Evolutionary conservation across 2,888 invertebrate species (phyloP), one percentile per base, ranked within the genome.

Genomic region (Eustalomyia histrio): DNA sequence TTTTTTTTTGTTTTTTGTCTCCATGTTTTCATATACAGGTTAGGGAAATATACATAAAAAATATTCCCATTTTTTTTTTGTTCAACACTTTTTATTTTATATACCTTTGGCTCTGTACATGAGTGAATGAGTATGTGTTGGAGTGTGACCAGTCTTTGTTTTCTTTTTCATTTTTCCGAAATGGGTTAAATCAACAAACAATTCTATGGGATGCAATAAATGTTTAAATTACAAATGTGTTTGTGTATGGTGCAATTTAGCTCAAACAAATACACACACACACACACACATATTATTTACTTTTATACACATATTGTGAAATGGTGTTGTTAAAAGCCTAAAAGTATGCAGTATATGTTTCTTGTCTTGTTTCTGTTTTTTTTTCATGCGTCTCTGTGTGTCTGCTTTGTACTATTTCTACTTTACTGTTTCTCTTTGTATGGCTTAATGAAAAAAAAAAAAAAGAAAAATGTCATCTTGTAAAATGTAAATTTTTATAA

Each of bases 181-280:
- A 80, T 80, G 68, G 80, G 80, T 76, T 80, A 69, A 80, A 69
- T 73, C 80, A 80, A 80, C 80, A 80, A 80, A 69, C 69, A 76
- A 65, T 76, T 80, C 73, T 76, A 80, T 74, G 67, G 71, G 73
- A 80, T 76, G 80, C 69, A 80, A 80, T 80, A 80, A 80, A 76
- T 80, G 76, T 76, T 80, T 69, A 65, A 73, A 76, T 74, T 74
- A 76, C 73, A 68, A 72, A 76, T 74, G 43, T 52, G 58, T 63
- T 57, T 16, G 10, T 69, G 52, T 33, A 14, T 47, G 63, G 33
- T 68, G 68, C 61, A 53, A 76, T 55, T 61, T 55, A 57, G 33
- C 12, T 33, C 17, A 72, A 21, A 63, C 14, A 16, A 16, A 53
- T n/a, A 8, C 43, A 29, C 17, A 55, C 39, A 18, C 47, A 14